Base-by-base conservation (phyloP, 2,113 vertebrate genomes). In the Salminus brasiliensis region DNA sequence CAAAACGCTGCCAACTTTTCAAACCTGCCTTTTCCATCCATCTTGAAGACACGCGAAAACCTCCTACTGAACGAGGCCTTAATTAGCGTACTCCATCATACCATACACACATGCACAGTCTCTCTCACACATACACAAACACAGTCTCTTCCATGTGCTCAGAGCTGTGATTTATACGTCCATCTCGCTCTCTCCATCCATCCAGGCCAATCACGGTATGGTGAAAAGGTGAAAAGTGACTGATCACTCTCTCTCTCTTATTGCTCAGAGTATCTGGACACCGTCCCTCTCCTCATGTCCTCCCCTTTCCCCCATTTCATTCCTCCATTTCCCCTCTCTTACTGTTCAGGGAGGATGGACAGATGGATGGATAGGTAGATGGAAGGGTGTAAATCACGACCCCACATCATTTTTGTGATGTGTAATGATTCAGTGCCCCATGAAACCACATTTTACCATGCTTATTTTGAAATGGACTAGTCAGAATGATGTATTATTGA, bases 81-180 rank as follows among this genome's bases (percentile, higher is more conserved):
- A 89, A 92, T 92, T 87, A 89, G 75, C 69, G 74, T 84, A 65
- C 81, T 91, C 81, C 25, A 83, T 88, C 88, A 86, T 86, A 57
- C 71, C 70, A 79, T 81, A 78, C 63, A 29, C 1, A 76, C 70
- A 74, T n/a, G n/a, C n/a, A n/a, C n/a, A n/a, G n/a, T n/a, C n/a
- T n/a, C n/a, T n/a, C 83, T 83, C 62, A 76, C 36, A 49, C 71
- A 67, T 55, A 87, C 49, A 52, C 65, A 21, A 41, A 43, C 72
- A 47, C 59, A 83, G 84, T 83, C 72, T 59, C 52, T 49, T 76
- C 55, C 60, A 81, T 57, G 13, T 41, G 32, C 45, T 55, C 52
- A 53, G 53, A 59, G 81, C 69, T 73, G 79, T 27, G 78, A 81
- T 87, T 83, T 62, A 85, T 49, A 52, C 74, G 62, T 63, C 76